Base-by-base conservation (phyloP, 2,113 vertebrate species). In the Fulica atra region DNA sequence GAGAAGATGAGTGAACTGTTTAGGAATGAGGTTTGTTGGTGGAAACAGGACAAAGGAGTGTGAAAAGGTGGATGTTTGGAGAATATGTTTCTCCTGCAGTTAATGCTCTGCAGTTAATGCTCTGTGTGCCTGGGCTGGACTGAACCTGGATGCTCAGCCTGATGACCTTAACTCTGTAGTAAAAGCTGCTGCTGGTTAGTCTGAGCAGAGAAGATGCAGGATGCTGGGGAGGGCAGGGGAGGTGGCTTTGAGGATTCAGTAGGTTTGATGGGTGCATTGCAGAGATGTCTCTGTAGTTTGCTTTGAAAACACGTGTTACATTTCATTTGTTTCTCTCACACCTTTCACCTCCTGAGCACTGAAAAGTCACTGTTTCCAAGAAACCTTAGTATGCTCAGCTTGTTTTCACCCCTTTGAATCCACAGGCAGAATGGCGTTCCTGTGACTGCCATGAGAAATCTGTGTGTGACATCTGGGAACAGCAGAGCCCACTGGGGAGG, bases 61-160 rank as follows among this genome's bases (percentile, higher is more conserved):
- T 77, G 31, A 48, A 81, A 56, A 86, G 16, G 70, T 83, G 31
- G 14, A 46, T 69, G 18, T 63, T 77, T 51, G 17, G 44, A 83
- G 51, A 29, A 29, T 59, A 42, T 0, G 0, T 0, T 33, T 8
- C n/a, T 26, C 48, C 35, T 78, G 23, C 24, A 16, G 44, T 36
- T 66, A 51, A 83, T 68, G 48, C n/a, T n/a, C 35, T 78, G 23
- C 24, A 16, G 44, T 36, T 66, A 51, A 83, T 68, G 33, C 48
- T 57, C 24, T 33, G n/a, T 77, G 64, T 66, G 36, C 69, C 70
- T 2, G 3, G 24, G 16, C 72, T 91, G 65, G 19, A 29, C 40
- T 81, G 23, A 92, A 66, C 1, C 11, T 70, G 46, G 13, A 29
- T 88, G 35, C 31, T 59, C 40, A 31, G 17, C 73, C 42, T 40